Base-by-base conservation (phyloP, 30 jellyfish, hydroid and myxozoan species). In the Euphysa ruthae region DNA sequence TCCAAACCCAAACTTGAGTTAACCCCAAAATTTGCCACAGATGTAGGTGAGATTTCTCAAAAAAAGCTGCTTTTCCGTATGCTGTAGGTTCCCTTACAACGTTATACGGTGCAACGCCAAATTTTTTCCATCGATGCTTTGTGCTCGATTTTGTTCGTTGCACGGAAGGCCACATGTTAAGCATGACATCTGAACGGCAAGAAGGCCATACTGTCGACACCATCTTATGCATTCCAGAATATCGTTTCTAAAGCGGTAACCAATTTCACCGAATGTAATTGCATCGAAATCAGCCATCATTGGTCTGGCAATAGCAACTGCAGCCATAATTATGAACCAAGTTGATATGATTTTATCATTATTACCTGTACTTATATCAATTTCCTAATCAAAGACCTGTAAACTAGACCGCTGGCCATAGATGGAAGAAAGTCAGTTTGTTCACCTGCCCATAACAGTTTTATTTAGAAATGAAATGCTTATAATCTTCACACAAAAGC, bases 21-120 rank as follows among this genome's bases (percentile, higher is more conserved):
- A 24, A 38, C 54, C 78, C 28, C 43, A 71, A 8, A 20, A 71
- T 71, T 24, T 71, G 75, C 63, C 61, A 71, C 28, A 71, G 61
- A 14, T 71, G 61, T 25, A 71, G 27, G 49, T 32, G 60, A 16
- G 75, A 71, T 28, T 58, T 19, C n/a, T 0, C 8, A 32, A 61
- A 55, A 73, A 54, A 73, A 55, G 32, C 56, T 30, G 15, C 66
- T 58, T 8, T 23, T 52, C 43, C 85, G 23, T 50, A 73, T 32
- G 23, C 46, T 1, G 18, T n/a, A n/a, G 2, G 23, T 3, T 29
- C 2, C 23, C 8, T 46, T 46, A 29, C 60, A 2, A 10, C 28
- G 28, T n/a, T 10, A 46, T 46, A n/a, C 6, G 18, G 60, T 46
- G 23, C 60, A 46, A 4, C 60, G 60, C 10, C 60, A 46, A 46